Percentiles rank a stretch among this genome's conserved stretches.
phyloP scores from a whole-genome alignment of 1,140 invertebrate species.

The Drosophila sucinea region DNA sequence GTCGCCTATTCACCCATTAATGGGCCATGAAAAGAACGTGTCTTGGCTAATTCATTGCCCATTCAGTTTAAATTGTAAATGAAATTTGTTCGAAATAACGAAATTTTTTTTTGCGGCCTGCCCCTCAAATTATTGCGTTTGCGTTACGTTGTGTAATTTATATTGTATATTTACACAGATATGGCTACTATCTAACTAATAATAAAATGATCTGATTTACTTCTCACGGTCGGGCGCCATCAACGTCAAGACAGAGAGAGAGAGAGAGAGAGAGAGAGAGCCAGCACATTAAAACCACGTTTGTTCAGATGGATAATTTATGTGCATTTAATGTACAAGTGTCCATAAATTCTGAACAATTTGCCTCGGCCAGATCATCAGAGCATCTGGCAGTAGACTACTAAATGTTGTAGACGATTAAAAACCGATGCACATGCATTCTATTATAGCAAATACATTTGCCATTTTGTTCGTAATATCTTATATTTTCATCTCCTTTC shows the following conservation, averaged over 20 bases:
- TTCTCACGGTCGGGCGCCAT: constrained; percentile 9
- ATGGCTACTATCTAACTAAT: constrained; percentile 28
- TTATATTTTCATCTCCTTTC: neutral
- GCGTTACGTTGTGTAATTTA: constrained; percentile 19
- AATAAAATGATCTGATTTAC: constrained; percentile 54
- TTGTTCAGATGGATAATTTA: constrained; percentile 15
- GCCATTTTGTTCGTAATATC: too few relatives aligned
- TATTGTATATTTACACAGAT: constrained; percentile 13
- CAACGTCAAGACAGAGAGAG: neutral
- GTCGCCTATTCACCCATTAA: neutral
- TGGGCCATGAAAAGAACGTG: constrained; percentile 15
- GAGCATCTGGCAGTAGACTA: constrained; percentile 4
- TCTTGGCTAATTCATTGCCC: constrained; percentile 14
- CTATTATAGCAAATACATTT: neutral
- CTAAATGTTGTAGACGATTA: neutral
- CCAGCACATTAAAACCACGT: neutral
- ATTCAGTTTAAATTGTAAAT: constrained; percentile 20
- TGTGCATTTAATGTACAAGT: constrained; percentile 15
- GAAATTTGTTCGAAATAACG: constrained; percentile 26
- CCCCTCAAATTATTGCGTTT: constrained; percentile 24
- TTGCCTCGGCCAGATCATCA: neutral
- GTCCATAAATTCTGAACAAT: constrained; percentile 4
- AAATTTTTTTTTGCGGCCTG: constrained; percentile 26
- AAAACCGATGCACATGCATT: neutral
- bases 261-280: neutral